A percentile compares a stretch with the other conserved stretches of the same genome.
These are phyloP conservation scores for Carlito syrichta DNA, from an alignment of 2,113 vertebrate genomes.

Conservation along the genomic window DNA sequence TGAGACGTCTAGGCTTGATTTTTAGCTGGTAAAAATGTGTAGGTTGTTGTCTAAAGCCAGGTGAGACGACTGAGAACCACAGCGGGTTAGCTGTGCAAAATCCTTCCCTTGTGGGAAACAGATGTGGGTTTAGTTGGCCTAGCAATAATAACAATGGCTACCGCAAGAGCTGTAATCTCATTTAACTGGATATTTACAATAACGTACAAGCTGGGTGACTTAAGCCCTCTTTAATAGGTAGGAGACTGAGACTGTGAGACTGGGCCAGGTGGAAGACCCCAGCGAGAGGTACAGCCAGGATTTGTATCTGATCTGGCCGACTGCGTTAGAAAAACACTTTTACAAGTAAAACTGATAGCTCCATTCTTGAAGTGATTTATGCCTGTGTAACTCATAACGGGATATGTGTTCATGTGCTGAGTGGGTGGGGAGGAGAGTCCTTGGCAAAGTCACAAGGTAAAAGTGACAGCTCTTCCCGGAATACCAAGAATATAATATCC, in stretches of 20 bases:
- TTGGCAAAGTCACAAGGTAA: neutral
- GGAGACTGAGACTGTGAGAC: neutral
- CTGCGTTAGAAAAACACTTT: neutral
- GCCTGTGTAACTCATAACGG: neutral
- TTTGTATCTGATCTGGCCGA: neutral
- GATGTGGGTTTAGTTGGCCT: neutral
- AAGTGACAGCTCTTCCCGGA: neutral
- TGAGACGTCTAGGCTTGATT: neutral
- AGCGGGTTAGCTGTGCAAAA: neutral
- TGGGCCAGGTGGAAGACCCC: neutral
- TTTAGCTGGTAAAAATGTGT: neutral
- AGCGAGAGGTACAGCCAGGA: neutral
- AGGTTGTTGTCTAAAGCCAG: neutral
- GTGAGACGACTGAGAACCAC: neutral
- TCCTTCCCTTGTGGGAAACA: neutral
- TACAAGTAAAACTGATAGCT: neutral
- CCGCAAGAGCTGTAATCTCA: neutral
- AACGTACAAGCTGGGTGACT: neutral
- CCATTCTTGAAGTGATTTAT: neutral
- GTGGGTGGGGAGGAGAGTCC: neutral
- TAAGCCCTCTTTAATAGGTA: neutral
- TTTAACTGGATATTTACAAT: neutral
- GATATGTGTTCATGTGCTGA: rapidly evolving
- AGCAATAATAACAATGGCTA: too few relatives aligned
- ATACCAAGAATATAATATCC: neutral